Evolutionary conservation across 2,888 invertebrate genomes (phyloP).

Genomic region (Zhengitettix transpicula): DNA sequence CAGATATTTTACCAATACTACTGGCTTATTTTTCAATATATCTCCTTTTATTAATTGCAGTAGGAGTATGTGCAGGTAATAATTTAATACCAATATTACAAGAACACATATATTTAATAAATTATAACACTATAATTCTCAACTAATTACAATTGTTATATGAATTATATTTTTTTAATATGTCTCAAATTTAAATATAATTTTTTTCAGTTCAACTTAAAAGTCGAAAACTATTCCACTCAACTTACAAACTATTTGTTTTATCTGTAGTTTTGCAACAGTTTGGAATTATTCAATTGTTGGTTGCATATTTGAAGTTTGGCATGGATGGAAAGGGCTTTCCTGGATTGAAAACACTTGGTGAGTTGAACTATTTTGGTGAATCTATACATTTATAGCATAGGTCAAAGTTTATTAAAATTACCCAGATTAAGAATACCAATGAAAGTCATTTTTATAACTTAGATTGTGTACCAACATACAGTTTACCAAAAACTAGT

Average conservation of each 20-base stretch:
- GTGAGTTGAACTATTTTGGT: constrained; percentile 19
- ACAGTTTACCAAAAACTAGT: no score
- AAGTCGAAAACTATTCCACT: constrained; percentile 64
- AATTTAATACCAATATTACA: neutral
- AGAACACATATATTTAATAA: neutral
- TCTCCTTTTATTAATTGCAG: constrained; percentile 49
- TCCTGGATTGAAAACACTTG: constrained; percentile 25
- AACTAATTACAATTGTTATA: neutral
- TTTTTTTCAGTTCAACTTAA: constrained; percentile 47
- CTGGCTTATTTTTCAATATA: constrained; percentile 59
- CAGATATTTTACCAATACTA: constrained; percentile 74
- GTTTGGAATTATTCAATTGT: constrained; percentile 48
- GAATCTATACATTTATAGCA: no score
- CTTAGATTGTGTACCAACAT: no score
- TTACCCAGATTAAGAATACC: no score
- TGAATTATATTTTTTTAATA: neutral
- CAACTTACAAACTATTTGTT: constrained; percentile 75
- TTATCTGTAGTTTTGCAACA: constrained; percentile 53
- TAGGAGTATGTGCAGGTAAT: constrained; percentile 47
- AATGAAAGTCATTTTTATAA: no score
- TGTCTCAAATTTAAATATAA: neutral
- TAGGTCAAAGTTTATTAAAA: no score
- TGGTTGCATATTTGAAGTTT: constrained; percentile 57
- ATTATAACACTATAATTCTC: neutral
- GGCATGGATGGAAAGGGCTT: constrained; percentile 55